Percentiles rank a stretch among this genome's conserved stretches.
Conservation (phyloP, 1,140 invertebrate species). For the Aphelenchoides besseyi region DNA sequence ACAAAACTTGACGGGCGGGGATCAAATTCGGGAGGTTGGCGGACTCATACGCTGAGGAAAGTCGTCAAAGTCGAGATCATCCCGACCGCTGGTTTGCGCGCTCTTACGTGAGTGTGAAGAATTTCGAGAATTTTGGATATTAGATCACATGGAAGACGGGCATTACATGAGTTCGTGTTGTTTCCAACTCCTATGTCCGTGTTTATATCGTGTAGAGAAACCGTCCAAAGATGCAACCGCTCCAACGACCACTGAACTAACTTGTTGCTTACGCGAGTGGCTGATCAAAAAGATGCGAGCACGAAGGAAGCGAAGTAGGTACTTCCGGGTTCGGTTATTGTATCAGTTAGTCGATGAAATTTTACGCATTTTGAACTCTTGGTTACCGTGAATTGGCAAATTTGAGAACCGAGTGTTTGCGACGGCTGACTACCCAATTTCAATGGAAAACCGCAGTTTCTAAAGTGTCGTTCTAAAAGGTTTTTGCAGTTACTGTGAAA, state of each 20-base stretch:
- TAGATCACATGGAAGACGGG: background rate
- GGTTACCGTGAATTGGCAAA: too few species aligned
- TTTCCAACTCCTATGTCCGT: background rate
- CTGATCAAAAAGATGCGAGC: slow-evolving; percentile 4
- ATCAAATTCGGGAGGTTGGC: slow-evolving; percentile 1
- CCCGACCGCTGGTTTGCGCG: background rate
- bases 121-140: background rate
- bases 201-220: background rate
- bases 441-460: too few species aligned
- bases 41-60: background rate
- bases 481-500: background rate
- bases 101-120: background rate
- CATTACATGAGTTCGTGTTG: background rate
- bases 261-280: slow-evolving; percentile 4
- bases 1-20: background rate
- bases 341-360: too few species aligned
- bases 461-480: background rate
- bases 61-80: background rate
- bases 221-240: background rate
- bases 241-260: background rate
- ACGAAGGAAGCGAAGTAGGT: background rate
- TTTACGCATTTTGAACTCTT: too few species aligned
- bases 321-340: too few species aligned
- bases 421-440: too few species aligned
- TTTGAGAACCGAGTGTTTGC: too few species aligned